Base-by-base conservation (phyloP, 1,140 invertebrate genomes). In the Hycleus phaleratus region DNA sequence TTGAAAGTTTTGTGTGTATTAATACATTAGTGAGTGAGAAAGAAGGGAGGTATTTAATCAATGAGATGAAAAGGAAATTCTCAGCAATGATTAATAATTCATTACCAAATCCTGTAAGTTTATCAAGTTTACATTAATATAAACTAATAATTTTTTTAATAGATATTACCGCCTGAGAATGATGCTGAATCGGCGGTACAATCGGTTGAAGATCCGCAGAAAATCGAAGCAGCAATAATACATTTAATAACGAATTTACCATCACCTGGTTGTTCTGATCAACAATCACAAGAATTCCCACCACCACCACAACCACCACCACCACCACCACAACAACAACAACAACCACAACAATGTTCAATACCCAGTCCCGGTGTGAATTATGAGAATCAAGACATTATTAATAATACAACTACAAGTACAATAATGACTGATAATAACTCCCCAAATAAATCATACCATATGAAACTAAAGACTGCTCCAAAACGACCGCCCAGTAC, bases 1-100 rank as follows among this genome's bases (percentile, higher is more conserved):
- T 91, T 0, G 84, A 85, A 56, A 90, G 87, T 11, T 92, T 93
- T 66, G 81, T 93, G 8, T 93, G 91, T 68, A 81, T 90, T 48
- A 93, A 93, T 69, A 88, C 86, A 0, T 75, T 91, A n/a, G 78
- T 92, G 0, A 75, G 79, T 32, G 82, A 87, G 63, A 77, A 83
- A 44, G 86, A 90, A 68, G 88, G 88, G 12, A 77, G 80, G 51
- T 71, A 80, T 6, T 73, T 86, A 0, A 82, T 87, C 0, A 75
- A 78, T 48, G 77, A 87, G 53, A 90, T 91, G 87, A 88, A 86
- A 70, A 77, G 79, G 52, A 79, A 81, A 63, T 89, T 81, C 68
- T 82, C 82, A 0, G 82, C 79, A 9, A 77, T 77, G 38, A 79
- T 86, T 3, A 78, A 32, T 32, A 32, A 83, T 51, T 58, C 48